Percentiles rank a stretch among this genome's conserved stretches.
Conservation (phyloP, 2,113 vertebrate species). For the Nasalis larvatus region DNA sequence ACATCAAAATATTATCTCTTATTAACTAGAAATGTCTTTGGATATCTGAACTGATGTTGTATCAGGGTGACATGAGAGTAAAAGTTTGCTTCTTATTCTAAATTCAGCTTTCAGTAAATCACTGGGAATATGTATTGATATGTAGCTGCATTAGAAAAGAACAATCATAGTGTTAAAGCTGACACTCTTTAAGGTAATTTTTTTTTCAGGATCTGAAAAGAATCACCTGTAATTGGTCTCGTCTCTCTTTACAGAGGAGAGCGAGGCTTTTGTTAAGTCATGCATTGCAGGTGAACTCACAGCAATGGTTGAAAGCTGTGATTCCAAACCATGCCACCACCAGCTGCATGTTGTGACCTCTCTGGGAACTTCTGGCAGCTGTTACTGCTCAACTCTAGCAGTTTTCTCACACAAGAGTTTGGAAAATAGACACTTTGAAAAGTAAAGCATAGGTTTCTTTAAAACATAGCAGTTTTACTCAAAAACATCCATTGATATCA, state of each 20-base stretch:
- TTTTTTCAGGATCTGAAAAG: background rate
- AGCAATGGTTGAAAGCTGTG: background rate
- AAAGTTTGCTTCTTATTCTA: background rate
- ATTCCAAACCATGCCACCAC: no score
- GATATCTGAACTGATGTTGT: background rate
- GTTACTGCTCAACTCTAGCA: no score
- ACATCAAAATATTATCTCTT: background rate
- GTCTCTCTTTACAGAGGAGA: rapidly evolving
- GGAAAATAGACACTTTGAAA: background rate
- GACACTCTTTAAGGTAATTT: background rate
- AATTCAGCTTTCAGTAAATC: background rate
- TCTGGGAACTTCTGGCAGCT: rapidly evolving
- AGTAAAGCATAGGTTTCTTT: background rate
- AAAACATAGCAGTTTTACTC: background rate
- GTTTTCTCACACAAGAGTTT: background rate
- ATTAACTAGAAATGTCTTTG: background rate
- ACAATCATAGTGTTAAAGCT: background rate
- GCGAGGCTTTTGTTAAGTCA: background rate
- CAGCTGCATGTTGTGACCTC: rapidly evolving
- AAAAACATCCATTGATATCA: no score
- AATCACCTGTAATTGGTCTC: background rate
- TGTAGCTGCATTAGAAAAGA: background rate
- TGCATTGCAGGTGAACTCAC: background rate
- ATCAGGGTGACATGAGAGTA: background rate
- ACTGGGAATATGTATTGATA: background rate